A percentile compares a stretch with the other conserved stretches of the same genome.
Conservation (phyloP, 2,888 invertebrate species). For the Eulithis prunata region DNA sequence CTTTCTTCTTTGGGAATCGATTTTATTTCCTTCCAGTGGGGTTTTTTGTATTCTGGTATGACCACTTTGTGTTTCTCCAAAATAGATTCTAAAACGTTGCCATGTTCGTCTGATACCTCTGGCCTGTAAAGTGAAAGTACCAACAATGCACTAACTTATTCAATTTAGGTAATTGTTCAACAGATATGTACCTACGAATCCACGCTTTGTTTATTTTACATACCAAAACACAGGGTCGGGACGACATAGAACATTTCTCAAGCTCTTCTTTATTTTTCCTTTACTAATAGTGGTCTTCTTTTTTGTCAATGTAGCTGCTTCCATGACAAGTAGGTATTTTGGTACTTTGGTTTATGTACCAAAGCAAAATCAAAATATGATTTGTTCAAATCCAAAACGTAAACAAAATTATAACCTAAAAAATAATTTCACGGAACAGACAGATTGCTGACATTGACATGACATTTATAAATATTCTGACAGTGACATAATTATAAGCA, state of each 20-base stretch:
- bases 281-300: conserved; percentile 66
- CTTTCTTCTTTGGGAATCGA: conserved; percentile 68
- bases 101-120: conserved; percentile 54
- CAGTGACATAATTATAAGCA: too few relatives aligned
- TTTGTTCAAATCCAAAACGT: too few relatives aligned
- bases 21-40: conserved; percentile 70
- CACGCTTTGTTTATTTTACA: conserved; percentile 20
- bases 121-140: conserved; percentile 57
- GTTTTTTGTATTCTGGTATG: conserved; percentile 66
- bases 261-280: conserved; percentile 74
- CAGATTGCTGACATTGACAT: too few relatives aligned
- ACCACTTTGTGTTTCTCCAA: conserved; percentile 58
- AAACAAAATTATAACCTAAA: too few relatives aligned
- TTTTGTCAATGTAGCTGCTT: conserved; percentile 61
- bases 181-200: not conserved
- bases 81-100: conserved; percentile 46
- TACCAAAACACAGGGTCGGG: conserved; percentile 73
- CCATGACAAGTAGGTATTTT: conserved; percentile 41
- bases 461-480: too few relatives aligned
- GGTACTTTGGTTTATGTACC: not conserved
- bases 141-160: too few relatives aligned
- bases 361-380: not conserved
- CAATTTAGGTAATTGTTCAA: not conserved
- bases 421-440: too few relatives aligned
- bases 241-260: conserved; percentile 75